These are phyloP conservation scores for Emberiza fucata DNA, from an alignment of 2,113 vertebrate species.

Conservation along the genomic window DNA sequence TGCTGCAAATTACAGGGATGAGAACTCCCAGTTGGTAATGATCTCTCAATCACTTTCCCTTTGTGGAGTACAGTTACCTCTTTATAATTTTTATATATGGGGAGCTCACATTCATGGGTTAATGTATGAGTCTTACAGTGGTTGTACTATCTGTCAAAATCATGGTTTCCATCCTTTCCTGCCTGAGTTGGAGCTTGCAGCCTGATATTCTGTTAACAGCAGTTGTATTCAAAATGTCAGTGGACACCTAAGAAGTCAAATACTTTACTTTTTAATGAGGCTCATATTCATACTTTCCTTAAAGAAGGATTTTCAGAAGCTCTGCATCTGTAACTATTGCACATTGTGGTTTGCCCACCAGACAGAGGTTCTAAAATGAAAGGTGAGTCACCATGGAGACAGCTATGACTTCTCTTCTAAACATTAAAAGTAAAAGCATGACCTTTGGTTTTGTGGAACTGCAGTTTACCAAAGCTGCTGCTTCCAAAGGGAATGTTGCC, in stretches of 20 bases:
- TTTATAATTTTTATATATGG: background rate
- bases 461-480: background rate
- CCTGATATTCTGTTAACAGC: background rate
- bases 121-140: background rate
- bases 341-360: background rate
- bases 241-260: background rate
- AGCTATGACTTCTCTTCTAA: background rate
- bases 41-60: background rate
- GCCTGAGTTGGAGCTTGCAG: background rate
- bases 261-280: background rate
- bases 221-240: background rate
- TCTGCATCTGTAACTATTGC: background rate
- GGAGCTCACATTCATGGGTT: background rate
- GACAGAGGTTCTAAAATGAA: background rate
- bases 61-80: background rate
- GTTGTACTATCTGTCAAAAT: background rate
- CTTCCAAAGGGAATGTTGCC: background rate
- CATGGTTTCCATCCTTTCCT: background rate
- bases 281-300: background rate
- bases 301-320: background rate
- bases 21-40: conserved; percentile 93
- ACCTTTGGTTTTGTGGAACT: background rate
- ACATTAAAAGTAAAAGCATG: background rate
- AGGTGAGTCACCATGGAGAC: background rate
- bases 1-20: conserved; percentile 97